Base-by-base conservation (phyloP, 2,113 vertebrate genomes). In the Paradoxurus hermaphroditus region DNA sequence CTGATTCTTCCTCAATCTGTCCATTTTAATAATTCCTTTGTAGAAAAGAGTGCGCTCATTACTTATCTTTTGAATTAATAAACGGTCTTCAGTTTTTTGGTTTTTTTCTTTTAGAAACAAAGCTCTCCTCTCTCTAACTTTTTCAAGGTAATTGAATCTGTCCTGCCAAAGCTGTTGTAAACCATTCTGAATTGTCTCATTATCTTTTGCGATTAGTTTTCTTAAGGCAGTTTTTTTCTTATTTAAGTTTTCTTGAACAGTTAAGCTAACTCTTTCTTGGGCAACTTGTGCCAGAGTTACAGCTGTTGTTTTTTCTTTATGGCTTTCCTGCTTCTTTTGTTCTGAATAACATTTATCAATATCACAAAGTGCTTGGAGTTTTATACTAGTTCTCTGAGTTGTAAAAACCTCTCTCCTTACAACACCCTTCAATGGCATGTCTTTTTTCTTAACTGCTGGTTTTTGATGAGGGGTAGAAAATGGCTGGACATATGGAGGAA, bases 291-390 rank as follows among this genome's bases (percentile, higher is more conserved):
- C 86, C 56, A 72, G 49, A 0, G 51, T 49, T 41, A 97, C 78
- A 73, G 91, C 46, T n/a, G 90, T 65, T 44, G 29, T n/a, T 51
- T 95, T 98, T 62, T 84, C 46, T 70, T 63, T 36, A 13, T 82
- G 56, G 1, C 13, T 65, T 41, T 97, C 96, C 7, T 49, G 84
- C 5, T 98, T 97, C 19, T 98, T 81, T 67, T 78, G 87, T 34
- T 96, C 59, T 41, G 44, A 49, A 29, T 97, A 97, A 41, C 94
- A 97, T 93, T 94, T 97, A 51, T 99, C 98, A 91, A 98, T 90
- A 11, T 97, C 92, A 84, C 36, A 51, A 82, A 98, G 72, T 2
- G 89, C 70, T 34, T 81, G 62, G 34, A 98, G 95, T 39, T 95
- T 98, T 25, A 99, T 67, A 27, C 75, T 53, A 62, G 79, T n/a